A percentile compares a stretch with the other conserved stretches of the same genome.
phyloP scores from a whole-genome alignment of 2,888 invertebrate genomes.

The Pristionchus japonicus region DNA sequence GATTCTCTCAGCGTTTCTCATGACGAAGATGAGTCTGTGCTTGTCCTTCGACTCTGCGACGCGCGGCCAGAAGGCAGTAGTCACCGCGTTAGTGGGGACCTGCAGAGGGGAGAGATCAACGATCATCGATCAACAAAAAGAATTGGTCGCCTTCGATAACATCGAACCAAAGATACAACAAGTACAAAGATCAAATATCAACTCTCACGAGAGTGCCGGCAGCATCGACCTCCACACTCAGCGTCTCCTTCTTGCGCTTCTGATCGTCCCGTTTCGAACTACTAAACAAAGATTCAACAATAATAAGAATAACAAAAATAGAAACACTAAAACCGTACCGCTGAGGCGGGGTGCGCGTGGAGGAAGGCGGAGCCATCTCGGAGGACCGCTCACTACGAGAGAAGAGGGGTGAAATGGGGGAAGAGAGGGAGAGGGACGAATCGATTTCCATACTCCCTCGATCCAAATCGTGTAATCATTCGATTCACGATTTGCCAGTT shows the following conservation, averaged over 20 bases:
- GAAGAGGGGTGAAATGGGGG: not conserved
- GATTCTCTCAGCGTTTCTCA: conserved; percentile 44
- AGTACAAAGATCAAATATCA: not conserved
- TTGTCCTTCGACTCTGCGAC: conserved; percentile 18
- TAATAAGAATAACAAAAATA: not conserved
- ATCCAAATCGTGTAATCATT: not conserved
- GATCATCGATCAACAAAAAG: too few relatives aligned
- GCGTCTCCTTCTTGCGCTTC: not conserved
- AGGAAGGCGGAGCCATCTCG: conserved; percentile 9
- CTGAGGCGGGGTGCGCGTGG: not conserved
- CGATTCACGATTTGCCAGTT: not conserved
- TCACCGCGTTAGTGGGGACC: not conserved
- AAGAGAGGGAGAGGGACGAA: not conserved
- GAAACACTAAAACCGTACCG: not conserved
- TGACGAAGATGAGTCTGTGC: conserved; percentile 30
- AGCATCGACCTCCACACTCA: not conserved
- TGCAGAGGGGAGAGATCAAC: too few relatives aligned
- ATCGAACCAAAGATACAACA: not conserved
- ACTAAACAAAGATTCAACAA: not conserved
- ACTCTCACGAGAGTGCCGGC: not conserved
- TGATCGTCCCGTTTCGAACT: not conserved
- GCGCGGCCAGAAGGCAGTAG: conserved; percentile 25
- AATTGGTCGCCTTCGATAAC: not conserved
- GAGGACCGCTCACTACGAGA: not conserved
- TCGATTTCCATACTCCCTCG: not conserved